Evolutionary conservation across 2,797 vertebrate species (phyloP).

Genomic region (Lepus townsendii): DNA sequence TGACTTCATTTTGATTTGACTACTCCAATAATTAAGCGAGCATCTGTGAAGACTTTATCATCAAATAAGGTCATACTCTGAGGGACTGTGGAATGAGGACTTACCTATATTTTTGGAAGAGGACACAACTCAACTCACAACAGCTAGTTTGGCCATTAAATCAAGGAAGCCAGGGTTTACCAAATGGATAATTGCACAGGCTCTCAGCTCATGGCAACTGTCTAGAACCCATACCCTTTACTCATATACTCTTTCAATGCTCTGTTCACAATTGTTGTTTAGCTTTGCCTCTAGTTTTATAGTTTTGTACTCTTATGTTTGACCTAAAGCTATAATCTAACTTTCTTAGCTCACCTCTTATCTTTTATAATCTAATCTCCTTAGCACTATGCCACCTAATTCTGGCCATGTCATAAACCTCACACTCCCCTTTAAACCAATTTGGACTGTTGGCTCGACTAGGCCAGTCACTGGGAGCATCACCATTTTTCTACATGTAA

Average conservation of each 20-base stretch:
- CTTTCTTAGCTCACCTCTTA: not conserved
- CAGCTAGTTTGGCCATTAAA: not conserved
- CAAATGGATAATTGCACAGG: not conserved
- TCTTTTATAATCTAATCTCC: not conserved
- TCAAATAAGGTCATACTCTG: not conserved
- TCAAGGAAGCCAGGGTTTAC: rapidly evolving
- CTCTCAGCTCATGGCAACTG: not conserved
- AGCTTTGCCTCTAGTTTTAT: not conserved
- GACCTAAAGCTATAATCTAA: not conserved
- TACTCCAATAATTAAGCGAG: not conserved
- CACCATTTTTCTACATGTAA: not conserved
- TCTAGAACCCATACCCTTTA: not conserved
- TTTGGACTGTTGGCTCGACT: not conserved
- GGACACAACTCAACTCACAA: not conserved
- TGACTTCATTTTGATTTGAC: not conserved
- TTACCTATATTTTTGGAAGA: not conserved
- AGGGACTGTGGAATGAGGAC: not conserved
- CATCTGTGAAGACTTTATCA: not conserved
- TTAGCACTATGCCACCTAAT: not conserved
- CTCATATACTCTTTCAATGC: not conserved
- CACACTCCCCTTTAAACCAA: not conserved
- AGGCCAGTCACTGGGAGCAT: not conserved
- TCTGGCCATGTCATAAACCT: not conserved
- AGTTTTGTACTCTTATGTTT: not conserved
- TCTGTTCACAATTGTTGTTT: not conserved